Percentiles rank a stretch among this genome's conserved stretches.
Conservation (phyloP, 2,888 invertebrate species). For the Melieria picta region DNA sequence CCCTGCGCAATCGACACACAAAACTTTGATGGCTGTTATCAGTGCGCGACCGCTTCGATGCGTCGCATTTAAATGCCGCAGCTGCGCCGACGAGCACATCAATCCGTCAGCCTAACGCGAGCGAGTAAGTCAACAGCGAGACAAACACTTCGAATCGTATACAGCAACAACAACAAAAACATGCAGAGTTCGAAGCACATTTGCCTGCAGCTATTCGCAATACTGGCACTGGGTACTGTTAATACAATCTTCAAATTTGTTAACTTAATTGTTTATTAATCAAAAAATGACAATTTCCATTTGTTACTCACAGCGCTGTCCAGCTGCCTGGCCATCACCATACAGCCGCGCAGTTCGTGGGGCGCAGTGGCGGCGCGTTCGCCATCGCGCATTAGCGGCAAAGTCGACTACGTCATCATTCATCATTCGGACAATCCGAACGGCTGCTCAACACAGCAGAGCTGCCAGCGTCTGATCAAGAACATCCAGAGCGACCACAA, state of each 20-base stretch:
- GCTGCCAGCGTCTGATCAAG: conserved; percentile 71
- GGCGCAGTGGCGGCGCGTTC: conserved; percentile 68
- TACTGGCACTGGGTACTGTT: conserved; percentile 45
- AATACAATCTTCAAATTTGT: neutral
- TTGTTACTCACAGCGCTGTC: conserved; percentile 36
- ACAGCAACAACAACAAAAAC: conserved; percentile 26
- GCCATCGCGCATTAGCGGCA: conserved; percentile 66
- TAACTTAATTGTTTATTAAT: neutral
- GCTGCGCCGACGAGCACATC: neutral
- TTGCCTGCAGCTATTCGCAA: conserved; percentile 40
- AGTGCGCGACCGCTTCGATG: too few species aligned
- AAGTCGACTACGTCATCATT: conserved; percentile 75
- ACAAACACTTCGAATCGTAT: neutral
- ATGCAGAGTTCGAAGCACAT: too few species aligned
- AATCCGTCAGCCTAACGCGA: neutral
- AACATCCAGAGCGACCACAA: conserved; percentile 75
- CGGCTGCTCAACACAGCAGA: conserved; percentile 69
- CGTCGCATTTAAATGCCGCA: conserved; percentile 1
- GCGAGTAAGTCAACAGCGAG: neutral
- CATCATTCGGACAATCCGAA: conserved; percentile 75
- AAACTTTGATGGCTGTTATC: too few species aligned
- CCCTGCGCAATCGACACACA: too few species aligned
- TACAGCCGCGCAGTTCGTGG: conserved; percentile 69
- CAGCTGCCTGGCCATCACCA: conserved; percentile 47
- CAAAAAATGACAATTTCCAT: neutral